Conservation (phyloP, 1,140 invertebrate genomes). For the Vollenhovia emeryi region DNA sequence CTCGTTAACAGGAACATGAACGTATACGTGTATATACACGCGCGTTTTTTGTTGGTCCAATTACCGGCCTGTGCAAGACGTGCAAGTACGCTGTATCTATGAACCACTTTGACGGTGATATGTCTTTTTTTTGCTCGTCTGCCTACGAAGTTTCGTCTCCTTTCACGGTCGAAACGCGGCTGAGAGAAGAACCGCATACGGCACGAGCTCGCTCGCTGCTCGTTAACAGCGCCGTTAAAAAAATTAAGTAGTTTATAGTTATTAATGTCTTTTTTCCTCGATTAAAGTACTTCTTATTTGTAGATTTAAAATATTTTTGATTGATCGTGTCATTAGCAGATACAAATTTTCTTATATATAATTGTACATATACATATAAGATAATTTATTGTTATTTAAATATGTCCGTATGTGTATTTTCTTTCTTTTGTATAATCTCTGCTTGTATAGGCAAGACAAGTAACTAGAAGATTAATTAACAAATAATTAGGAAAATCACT, state of each 20-base stretch:
- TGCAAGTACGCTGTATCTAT: background rate
- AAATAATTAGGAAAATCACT: no score
- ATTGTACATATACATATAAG: no score
- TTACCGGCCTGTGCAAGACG: background rate
- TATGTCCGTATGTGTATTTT: no score
- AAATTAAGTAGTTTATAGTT: background rate
- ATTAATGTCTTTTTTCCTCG: background rate
- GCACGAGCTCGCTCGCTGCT: background rate
- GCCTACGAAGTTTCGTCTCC: background rate
- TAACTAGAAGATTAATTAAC: no score
- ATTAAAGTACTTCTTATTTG: background rate
- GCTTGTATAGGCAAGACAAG: no score
- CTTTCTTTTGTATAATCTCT: no score
- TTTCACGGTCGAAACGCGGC: background rate
- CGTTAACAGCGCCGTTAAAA: background rate
- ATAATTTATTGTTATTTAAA: no score
- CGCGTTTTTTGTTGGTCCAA: background rate
- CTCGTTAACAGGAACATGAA: background rate
- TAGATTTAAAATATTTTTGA: slow-evolving; percentile 1
- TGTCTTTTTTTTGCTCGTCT: background rate
- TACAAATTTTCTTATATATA: background rate
- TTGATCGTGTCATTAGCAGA: background rate
- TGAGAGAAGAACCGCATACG: background rate
- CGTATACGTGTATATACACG: background rate
- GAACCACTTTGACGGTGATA: background rate